Conservation (phyloP, 2,888 invertebrate genomes). For the Pollenia amentaria region DNA sequence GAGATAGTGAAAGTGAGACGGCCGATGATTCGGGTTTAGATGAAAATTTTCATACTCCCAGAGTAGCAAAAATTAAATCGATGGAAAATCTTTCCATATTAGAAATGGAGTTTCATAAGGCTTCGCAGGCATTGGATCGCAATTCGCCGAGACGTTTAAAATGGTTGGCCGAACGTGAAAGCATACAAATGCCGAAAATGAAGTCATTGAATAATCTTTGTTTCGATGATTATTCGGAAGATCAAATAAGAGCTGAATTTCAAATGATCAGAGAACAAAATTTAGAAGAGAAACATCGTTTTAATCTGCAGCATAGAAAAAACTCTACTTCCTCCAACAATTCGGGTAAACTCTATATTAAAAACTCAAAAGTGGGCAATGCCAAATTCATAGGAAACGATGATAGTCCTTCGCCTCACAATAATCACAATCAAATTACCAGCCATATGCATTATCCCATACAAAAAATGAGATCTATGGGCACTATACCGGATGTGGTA, state of each 20-base stretch:
- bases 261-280: conserved; percentile 80
- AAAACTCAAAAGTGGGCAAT: conserved; percentile 83
- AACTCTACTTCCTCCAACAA: conserved; percentile 79
- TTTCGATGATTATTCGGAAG: conserved; percentile 81
- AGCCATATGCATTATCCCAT: conserved; percentile 80
- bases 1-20: conserved; percentile 78
- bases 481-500: conserved; percentile 84
- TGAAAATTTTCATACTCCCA: conserved; percentile 84
- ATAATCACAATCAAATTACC: conserved; percentile 1
- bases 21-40: conserved; percentile 83
- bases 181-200: conserved; percentile 81
- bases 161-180: conserved; percentile 78
- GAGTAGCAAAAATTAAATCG: conserved; percentile 84
- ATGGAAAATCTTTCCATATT: conserved; percentile 84
- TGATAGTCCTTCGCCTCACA: conserved; percentile 76
- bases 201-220: conserved; percentile 83
- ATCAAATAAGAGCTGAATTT: conserved; percentile 81
- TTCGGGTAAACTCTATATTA: conserved; percentile 80
- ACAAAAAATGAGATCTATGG: conserved; percentile 84
- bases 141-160: conserved; percentile 83
- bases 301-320: conserved; percentile 79
- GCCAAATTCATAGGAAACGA: conserved; percentile 84
- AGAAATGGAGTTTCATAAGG: conserved; percentile 84
- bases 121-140: conserved; percentile 82
- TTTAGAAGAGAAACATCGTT: conserved; percentile 79